These are phyloP conservation scores for Pluvianellus socialis DNA, from an alignment of 2,113 vertebrate species.

Conservation along the genomic window DNA sequence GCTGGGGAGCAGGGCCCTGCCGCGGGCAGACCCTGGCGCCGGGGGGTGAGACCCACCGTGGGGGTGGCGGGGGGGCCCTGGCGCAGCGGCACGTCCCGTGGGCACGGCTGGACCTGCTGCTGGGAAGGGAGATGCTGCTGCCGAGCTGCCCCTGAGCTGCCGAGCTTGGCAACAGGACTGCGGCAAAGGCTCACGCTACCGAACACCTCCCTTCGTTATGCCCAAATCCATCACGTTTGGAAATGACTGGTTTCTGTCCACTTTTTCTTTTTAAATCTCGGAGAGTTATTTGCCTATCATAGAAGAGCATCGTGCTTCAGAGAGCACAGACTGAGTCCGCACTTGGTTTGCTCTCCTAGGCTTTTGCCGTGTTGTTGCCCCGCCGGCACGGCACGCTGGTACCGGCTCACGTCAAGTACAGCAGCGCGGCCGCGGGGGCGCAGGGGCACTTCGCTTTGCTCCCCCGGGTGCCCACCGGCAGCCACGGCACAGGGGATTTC, in stretches of 20 bases:
- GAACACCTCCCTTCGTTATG: background rate
- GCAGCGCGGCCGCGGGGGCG: background rate
- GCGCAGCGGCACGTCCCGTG: background rate
- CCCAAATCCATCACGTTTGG: background rate
- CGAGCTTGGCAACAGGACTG: background rate
- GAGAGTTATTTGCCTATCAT: background rate
- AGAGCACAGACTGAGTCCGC: background rate
- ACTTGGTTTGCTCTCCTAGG: background rate
- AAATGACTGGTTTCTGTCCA: background rate
- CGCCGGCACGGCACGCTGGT: accelerated
- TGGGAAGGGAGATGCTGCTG: background rate
- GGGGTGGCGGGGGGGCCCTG: accelerated
- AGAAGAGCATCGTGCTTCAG: background rate
- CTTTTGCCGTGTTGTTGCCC: background rate
- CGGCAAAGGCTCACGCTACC: background rate
- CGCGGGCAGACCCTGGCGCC: accelerated
- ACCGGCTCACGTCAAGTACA: background rate
- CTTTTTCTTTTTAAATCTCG: background rate
- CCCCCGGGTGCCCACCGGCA: background rate
- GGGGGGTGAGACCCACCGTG: background rate
- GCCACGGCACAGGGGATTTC: background rate
- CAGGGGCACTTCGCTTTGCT: background rate
- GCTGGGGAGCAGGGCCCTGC: background rate
- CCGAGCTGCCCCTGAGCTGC: background rate
- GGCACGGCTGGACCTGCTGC: background rate